Evolutionary conservation across 1,140 invertebrate genomes (phyloP).

Genomic region (Lordiphosa mommai): DNA sequence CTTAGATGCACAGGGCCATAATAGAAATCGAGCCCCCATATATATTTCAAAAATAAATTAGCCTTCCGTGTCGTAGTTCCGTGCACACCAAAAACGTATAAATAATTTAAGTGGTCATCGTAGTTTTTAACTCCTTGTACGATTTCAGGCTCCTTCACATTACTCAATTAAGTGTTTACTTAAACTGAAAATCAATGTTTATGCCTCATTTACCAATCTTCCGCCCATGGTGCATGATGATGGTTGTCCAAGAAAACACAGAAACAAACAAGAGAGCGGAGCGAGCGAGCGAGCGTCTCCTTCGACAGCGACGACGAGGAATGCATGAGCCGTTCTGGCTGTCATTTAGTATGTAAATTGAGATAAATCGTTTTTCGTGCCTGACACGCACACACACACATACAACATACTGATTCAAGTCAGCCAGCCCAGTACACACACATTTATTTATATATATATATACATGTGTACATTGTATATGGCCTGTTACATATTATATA

Average conservation of each 20-base stretch:
- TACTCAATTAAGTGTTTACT: slow-evolving; percentile 67
- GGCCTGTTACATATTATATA: slow-evolving; percentile 30
- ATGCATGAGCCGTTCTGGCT: slow-evolving; percentile 66
- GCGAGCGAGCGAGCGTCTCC: slow-evolving; percentile 14
- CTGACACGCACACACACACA: slow-evolving; percentile 51
- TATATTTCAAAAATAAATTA: too few species aligned
- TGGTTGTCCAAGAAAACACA: slow-evolving; percentile 20
- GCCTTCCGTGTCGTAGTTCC: too few species aligned
- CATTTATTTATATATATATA: slow-evolving; percentile 36
- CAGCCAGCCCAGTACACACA: slow-evolving; percentile 11
- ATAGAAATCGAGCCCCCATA: too few species aligned
- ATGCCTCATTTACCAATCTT: slow-evolving; percentile 56
- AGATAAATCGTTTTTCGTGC: slow-evolving; percentile 76
- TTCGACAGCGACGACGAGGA: slow-evolving; percentile 46
- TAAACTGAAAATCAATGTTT: slow-evolving; percentile 68
- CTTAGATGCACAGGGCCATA: too few species aligned
- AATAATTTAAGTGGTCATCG: slow-evolving; percentile 10
- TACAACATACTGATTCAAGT: slow-evolving; percentile 6
- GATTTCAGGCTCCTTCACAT: slow-evolving; percentile 42
- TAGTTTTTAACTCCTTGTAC: slow-evolving; percentile 31
- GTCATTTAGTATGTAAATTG: slow-evolving; percentile 78
- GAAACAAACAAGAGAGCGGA: neutral
- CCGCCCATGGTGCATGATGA: slow-evolving; percentile 40
- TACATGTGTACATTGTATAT: slow-evolving; percentile 22
- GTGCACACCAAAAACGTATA: too few species aligned